phyloP scores from a whole-genome alignment of 1,140 invertebrate genomes.

The Papilio polyxenes region DNA sequence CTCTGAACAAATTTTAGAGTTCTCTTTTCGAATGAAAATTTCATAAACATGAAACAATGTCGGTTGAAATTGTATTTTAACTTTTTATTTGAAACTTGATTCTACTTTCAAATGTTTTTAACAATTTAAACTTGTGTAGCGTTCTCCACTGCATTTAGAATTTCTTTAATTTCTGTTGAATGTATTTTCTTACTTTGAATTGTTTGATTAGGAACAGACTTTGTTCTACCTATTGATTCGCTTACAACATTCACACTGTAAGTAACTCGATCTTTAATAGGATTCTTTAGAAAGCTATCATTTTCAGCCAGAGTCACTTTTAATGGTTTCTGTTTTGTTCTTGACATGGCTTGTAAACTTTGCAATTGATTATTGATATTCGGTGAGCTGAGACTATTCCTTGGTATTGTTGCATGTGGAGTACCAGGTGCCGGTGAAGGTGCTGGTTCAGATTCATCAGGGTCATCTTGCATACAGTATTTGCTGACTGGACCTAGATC shows the following conservation, averaged over 20 bases:
- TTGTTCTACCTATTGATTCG: conserved; percentile 56
- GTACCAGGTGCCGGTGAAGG: conserved; percentile 75
- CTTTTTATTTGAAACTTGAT: not conserved
- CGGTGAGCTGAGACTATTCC: conserved; percentile 73
- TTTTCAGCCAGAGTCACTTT: conserved; percentile 67
- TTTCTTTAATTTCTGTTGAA: conserved; percentile 70
- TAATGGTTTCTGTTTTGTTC: conserved; percentile 61
- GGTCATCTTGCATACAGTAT: conserved; percentile 79
- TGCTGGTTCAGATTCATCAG: conserved; percentile 82
- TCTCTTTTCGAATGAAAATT: not conserved
- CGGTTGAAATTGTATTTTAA: not conserved
- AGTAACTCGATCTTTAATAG: conserved; percentile 52
- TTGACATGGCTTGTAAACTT: conserved; percentile 65
- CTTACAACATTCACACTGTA: conserved; percentile 66
- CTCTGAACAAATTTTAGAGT: not conserved
- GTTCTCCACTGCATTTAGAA: conserved; percentile 65
- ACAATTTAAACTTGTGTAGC: conserved; percentile 67
- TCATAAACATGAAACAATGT: not conserved
- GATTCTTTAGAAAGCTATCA: conserved; percentile 60
- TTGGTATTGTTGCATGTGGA: conserved; percentile 72
- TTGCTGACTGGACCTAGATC: conserved; percentile 78
- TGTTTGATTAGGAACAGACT: conserved; percentile 57
- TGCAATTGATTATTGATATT: conserved; percentile 74
- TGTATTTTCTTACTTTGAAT: conserved; percentile 63
- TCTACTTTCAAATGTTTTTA: not conserved